A percentile compares a stretch with the other conserved stretches of the same genome.
Evolutionary conservation across 2,888 invertebrate species (phyloP).

Genomic region (Pemphredon lugubris): DNA sequence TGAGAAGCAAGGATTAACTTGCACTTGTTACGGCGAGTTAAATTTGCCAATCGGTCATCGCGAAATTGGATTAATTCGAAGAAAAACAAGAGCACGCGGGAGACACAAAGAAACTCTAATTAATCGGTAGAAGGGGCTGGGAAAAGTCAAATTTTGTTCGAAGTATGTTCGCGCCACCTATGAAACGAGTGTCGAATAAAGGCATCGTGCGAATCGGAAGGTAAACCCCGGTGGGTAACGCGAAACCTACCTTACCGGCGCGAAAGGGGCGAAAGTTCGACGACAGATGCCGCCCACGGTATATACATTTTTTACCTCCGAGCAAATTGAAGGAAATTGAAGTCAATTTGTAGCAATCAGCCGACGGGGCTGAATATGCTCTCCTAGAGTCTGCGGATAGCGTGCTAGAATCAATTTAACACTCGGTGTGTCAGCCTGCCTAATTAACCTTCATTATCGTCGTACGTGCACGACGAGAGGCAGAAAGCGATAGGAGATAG

Average conservation of each 20-base stretch:
- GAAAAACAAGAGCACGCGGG: too few relatives aligned
- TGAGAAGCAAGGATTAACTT: neutral
- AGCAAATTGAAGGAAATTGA: constrained; percentile 70
- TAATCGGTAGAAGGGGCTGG: too few relatives aligned
- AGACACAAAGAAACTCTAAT: too few relatives aligned
- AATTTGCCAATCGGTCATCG: too few relatives aligned
- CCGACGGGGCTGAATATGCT: constrained; percentile 51
- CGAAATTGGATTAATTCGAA: too few relatives aligned
- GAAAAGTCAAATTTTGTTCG: neutral
- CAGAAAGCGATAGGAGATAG: neutral
- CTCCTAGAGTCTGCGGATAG: constrained; percentile 41
- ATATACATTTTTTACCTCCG: constrained; percentile 31
- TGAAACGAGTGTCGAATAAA: too few relatives aligned
- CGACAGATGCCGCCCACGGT: constrained; percentile 62
- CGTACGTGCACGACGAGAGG: constrained; percentile 38
- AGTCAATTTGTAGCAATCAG: constrained; percentile 73
- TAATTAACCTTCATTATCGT: constrained; percentile 67
- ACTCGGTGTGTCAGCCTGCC: constrained; percentile 55
- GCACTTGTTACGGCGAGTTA: neutral
- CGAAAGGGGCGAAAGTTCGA: neutral
- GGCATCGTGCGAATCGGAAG: too few relatives aligned
- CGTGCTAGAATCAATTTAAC: constrained; percentile 63
- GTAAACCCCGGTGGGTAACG: too few relatives aligned
- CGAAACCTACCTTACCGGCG: constrained; percentile 29
- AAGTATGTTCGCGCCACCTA: neutral